Conservation (phyloP, 2,888 invertebrate species). For the Coleophora deauratella region DNA sequence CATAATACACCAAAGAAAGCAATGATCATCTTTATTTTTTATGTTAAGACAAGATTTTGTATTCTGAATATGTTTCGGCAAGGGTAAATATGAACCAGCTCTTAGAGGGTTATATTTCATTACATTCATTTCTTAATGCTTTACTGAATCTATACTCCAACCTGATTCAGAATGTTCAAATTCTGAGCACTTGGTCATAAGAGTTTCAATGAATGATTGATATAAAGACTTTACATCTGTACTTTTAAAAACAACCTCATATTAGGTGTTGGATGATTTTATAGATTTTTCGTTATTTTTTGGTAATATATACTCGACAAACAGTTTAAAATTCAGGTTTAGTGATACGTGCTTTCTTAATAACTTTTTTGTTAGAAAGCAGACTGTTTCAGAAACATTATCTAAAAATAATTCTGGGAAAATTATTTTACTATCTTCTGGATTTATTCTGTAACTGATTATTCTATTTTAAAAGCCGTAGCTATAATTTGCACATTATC, state of each 20-base stretch:
- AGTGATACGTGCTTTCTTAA: not conserved
- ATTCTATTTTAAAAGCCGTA: not conserved
- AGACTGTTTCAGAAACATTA: too few species aligned
- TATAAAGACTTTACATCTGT: not conserved
- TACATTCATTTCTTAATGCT: conserved; percentile 9
- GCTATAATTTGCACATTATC: not conserved
- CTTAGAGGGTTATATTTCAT: conserved; percentile 10
- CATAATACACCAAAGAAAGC: conserved; percentile 11
- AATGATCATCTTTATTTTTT: conserved; percentile 9
- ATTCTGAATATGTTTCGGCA: conserved; percentile 4
- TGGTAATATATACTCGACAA: not conserved
- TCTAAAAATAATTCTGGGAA: too few species aligned
- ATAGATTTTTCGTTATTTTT: too few species aligned
- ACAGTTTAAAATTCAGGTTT: not conserved
- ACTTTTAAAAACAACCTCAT: not conserved
- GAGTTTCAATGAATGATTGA: too few species aligned
- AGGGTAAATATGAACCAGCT: conserved; percentile 8
- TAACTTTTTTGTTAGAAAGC: not conserved
- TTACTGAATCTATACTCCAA: conserved; percentile 6
- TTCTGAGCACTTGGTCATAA: not conserved
- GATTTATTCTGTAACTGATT: not conserved
- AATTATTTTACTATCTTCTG: not conserved
- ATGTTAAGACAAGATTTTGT: conserved; percentile 4
- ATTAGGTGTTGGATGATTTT: not conserved
- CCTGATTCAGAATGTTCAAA: conserved; percentile 7